A percentile compares a stretch with the other conserved stretches of the same genome.
Evolutionary conservation across 53 echinoderm and acorn worm species (phyloP).

Genomic region (Arbacia lixula): DNA sequence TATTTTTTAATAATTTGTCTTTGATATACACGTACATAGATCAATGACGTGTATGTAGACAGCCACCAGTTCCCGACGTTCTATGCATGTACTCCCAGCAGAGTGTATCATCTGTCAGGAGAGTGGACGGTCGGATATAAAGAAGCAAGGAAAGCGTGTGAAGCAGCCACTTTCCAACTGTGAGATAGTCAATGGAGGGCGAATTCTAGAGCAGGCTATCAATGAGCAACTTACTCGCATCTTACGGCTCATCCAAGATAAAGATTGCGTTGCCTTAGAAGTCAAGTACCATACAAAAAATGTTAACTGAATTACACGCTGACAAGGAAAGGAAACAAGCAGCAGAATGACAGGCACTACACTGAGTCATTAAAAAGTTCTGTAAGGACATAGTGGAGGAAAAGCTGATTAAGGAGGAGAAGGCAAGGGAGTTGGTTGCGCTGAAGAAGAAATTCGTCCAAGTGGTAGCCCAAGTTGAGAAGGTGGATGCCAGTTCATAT

Average conservation of each 20-base stretch:
- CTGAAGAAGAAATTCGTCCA: slow-evolving; percentile 46
- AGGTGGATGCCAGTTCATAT: slow-evolving; percentile 12
- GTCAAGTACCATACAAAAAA: slow-evolving; percentile 44
- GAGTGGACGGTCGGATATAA: slow-evolving; percentile 22
- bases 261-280: slow-evolving; percentile 55
- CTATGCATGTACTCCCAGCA: slow-evolving; percentile 16
- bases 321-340: slow-evolving; percentile 22
- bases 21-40: no score
- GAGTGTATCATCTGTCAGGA: slow-evolving; percentile 22
- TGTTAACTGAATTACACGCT: slow-evolving; percentile 44
- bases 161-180: slow-evolving; percentile 46
- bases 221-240: slow-evolving; percentile 31
- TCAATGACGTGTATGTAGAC: no score
- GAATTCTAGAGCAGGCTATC: slow-evolving; percentile 46
- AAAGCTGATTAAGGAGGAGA: slow-evolving; percentile 25
- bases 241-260: slow-evolving; percentile 19
- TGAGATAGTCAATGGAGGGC: slow-evolving; percentile 43
- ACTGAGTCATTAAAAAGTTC: slow-evolving; percentile 21
- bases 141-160: slow-evolving; percentile 34
- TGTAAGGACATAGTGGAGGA: slow-evolving; percentile 52
- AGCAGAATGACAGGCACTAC: slow-evolving; percentile 39
- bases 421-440: slow-evolving; percentile 12
- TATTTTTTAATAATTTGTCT: background rate
- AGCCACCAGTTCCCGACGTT: slow-evolving; percentile 27
- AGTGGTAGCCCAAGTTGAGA: background rate